A percentile compares a stretch with the other conserved stretches of the same genome.
Conservation (phyloP, 1,140 invertebrate genomes). For the Hermetia illucens region DNA sequence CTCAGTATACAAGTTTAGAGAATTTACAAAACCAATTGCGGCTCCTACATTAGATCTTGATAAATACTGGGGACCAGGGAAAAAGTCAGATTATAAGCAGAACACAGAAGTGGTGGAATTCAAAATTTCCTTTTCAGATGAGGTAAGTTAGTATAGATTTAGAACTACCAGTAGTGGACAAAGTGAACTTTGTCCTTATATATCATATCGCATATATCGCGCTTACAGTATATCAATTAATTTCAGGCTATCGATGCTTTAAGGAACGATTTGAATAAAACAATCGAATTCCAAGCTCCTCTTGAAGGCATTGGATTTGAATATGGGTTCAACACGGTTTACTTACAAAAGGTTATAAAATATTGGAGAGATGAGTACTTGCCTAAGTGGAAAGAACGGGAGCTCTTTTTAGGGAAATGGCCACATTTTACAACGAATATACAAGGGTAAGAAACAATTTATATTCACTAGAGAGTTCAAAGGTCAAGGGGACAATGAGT, state of each 20-base stretch:
- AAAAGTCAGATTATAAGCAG: constrained; percentile 15
- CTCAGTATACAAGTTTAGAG: too few species aligned
- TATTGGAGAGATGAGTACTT: constrained; percentile 63
- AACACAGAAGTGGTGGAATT: constrained; percentile 16
- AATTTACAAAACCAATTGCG: constrained; percentile 18
- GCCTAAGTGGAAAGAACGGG: constrained; percentile 47
- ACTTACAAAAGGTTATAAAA: constrained; percentile 46
- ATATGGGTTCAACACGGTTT: constrained; percentile 62
- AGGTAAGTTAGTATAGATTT: too few species aligned
- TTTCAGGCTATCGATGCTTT: not conserved
- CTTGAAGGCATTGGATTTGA: constrained; percentile 42
- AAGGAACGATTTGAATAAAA: not conserved
- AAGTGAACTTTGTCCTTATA: too few species aligned
- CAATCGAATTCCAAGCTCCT: not conserved
- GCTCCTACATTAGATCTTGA: constrained; percentile 19
- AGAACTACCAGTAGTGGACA: too few species aligned
- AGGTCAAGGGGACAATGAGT: too few species aligned
- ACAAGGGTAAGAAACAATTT: constrained; percentile 43
- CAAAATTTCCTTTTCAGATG: constrained; percentile 18
- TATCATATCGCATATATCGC: too few species aligned
- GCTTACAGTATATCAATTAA: constrained; percentile 4
- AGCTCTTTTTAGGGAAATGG: constrained; percentile 51
- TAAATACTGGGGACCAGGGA: constrained; percentile 24
- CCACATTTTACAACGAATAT: constrained; percentile 61
- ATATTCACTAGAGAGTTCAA: too few species aligned